phyloP scores from a whole-genome alignment of 2,113 vertebrate genomes.

The Dicaeum eximium region DNA sequence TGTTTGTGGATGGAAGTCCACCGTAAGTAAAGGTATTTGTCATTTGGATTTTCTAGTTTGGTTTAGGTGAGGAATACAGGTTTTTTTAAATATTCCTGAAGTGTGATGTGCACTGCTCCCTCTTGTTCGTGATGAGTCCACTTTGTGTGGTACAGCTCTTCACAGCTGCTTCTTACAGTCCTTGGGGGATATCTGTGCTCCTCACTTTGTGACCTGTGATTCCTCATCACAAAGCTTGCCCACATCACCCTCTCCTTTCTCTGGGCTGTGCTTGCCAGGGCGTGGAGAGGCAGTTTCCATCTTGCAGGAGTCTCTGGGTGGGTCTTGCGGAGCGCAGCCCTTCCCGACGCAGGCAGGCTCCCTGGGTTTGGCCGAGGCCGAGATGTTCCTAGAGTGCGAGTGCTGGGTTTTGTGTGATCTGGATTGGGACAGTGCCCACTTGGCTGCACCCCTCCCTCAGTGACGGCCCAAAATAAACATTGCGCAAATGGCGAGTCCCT shows the following conservation, averaged over 20 bases:
- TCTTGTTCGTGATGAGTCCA: rapidly evolving
- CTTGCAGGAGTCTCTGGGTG: not conserved
- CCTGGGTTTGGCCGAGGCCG: not conserved
- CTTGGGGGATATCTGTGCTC: not conserved
- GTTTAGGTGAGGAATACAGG: not conserved
- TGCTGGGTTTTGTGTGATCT: not conserved
- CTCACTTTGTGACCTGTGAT: not conserved
- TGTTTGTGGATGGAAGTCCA: not conserved
- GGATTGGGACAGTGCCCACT: not conserved
- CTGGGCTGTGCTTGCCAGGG: not conserved
- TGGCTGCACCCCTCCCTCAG: not conserved
- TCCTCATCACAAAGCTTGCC: rapidly evolving
- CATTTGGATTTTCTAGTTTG: not conserved
- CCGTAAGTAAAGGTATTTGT: not conserved
- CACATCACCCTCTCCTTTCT: not conserved
- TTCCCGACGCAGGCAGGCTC: rapidly evolving
- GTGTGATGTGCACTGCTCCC: not conserved
- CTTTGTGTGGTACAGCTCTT: not conserved
- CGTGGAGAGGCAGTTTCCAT: not conserved
- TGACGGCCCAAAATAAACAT: slow-evolving; percentile 37
- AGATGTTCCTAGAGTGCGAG: slow-evolving; percentile 36
- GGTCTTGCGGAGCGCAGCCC: not conserved
- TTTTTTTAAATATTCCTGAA: not conserved
- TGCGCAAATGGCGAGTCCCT: not conserved
- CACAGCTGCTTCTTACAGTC: not conserved